Evolutionary conservation across 2,888 invertebrate species (phyloP).

Genomic region (Malacosoma neustria): DNA sequence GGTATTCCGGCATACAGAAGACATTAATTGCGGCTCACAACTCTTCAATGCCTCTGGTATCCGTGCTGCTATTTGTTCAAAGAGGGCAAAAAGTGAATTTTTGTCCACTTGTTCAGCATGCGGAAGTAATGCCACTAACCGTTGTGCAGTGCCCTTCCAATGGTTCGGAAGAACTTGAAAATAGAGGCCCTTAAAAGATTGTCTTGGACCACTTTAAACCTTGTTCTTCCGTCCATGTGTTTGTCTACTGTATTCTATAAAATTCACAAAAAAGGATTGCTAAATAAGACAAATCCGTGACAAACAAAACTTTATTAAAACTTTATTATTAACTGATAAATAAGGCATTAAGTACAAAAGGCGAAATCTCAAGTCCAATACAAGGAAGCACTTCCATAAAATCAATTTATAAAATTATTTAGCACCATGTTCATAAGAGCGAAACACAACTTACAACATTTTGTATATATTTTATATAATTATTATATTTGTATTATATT

Average conservation of each 20-base stretch:
- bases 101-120: constrained; percentile 91
- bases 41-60: constrained; percentile 87
- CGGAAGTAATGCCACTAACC: constrained; percentile 84
- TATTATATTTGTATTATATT: not conserved
- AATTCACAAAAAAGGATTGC: no score
- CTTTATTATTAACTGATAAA: constrained; percentile 51
- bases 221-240: no score
- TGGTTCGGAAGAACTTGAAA: constrained; percentile 89
- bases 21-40: constrained; percentile 87
- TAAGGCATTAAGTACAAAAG: constrained; percentile 55
- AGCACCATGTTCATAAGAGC: constrained; percentile 53
- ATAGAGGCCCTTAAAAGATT: no score
- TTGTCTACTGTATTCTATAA: no score
- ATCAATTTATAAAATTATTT: constrained; percentile 25
- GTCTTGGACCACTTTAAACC: no score
- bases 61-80: constrained; percentile 87
- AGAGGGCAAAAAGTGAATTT: constrained; percentile 86
- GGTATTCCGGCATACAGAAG: constrained; percentile 76
- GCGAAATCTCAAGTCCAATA: constrained; percentile 17
- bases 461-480: constrained; percentile 29
- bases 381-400: constrained; percentile 25
- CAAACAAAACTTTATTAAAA: constrained; percentile 55
- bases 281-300: constrained; percentile 24
- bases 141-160: constrained; percentile 90
- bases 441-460: constrained; percentile 29